phyloP scores from a whole-genome alignment of 2,113 vertebrate genomes.

The Hemiprocne comata region DNA sequence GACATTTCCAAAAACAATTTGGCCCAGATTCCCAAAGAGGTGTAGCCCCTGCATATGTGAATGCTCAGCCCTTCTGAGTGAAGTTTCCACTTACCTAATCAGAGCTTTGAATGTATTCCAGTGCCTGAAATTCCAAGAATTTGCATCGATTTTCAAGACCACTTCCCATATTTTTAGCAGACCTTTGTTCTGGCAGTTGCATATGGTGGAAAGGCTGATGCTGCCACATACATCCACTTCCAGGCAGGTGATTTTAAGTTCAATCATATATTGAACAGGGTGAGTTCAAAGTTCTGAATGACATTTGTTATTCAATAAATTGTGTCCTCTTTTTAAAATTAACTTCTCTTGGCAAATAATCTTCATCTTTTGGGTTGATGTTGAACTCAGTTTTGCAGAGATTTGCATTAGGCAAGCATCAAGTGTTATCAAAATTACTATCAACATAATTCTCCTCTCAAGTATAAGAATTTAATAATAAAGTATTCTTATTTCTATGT shows the following conservation, averaged over 20 bases:
- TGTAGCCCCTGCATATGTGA: constrained; percentile 44
- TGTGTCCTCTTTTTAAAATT: background rate
- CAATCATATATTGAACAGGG: background rate
- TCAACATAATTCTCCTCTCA: background rate
- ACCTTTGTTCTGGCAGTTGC: constrained; percentile 39
- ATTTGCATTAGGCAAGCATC: background rate
- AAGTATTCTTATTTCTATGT: background rate
- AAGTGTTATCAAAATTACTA: background rate
- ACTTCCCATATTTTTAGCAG: constrained; percentile 63
- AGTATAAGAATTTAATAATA: background rate
- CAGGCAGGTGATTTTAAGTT: constrained; percentile 8
- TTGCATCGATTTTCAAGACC: constrained; percentile 47
- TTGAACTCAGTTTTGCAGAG: background rate
- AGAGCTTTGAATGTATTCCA: constrained; percentile 30
- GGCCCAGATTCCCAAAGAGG: constrained; percentile 42
- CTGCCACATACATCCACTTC: background rate
- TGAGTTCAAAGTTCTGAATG: background rate
- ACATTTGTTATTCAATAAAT: background rate
- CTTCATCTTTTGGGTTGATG: background rate
- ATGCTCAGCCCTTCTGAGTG: constrained; percentile 39
- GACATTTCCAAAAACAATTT: constrained; percentile 67
- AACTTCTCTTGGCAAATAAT: background rate
- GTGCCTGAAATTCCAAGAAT: constrained; percentile 56
- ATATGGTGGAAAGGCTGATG: background rate
- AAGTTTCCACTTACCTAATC: constrained; percentile 64